phyloP scores from a whole-genome alignment of 2,113 vertebrate genomes.

The Pteropus alecto region DNA sequence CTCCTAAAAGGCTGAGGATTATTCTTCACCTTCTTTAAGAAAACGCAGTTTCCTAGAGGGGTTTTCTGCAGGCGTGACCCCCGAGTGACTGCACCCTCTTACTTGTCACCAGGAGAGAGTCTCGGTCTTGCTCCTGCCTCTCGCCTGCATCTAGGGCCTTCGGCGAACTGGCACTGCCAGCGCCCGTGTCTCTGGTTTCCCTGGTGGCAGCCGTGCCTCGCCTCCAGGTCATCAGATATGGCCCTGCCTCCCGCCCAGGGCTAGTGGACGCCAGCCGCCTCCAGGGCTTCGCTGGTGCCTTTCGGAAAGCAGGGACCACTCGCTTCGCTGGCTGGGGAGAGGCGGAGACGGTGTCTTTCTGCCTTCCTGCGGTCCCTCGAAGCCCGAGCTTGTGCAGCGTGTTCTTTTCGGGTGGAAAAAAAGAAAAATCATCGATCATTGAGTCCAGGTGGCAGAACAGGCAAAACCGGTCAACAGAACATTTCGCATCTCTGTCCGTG shows the following conservation, averaged over 20 bases:
- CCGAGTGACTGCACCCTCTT: too few species aligned
- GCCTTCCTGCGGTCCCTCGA: neutral
- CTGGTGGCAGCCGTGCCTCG: neutral
- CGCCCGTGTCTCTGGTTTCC: neutral
- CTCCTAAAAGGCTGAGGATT: neutral
- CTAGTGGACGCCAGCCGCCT: accelerated
- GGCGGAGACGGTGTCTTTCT: neutral
- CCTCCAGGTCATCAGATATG: neutral
- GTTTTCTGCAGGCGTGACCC: neutral
- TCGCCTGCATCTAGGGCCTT: neutral
- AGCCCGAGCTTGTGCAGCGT: neutral
- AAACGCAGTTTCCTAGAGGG: neutral
- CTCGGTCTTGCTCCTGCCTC: accelerated
- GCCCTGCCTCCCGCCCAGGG: neutral
- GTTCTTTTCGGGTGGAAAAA: neutral
- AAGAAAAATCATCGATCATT: neutral
- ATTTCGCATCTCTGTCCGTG: accelerated
- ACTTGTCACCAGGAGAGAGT: too few species aligned
- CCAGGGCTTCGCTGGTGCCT: accelerated
- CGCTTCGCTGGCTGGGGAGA: neutral
- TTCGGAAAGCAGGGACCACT: neutral
- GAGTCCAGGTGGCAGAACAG: neutral
- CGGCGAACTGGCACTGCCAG: neutral
- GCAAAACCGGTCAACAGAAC: too few species aligned
- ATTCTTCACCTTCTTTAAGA: neutral